Evolutionary conservation across 30 jellyfish, hydroid and myxozoan species (phyloP), one percentile per base, ranked within the genome.

Genomic region (Aurelia coerulea): DNA sequence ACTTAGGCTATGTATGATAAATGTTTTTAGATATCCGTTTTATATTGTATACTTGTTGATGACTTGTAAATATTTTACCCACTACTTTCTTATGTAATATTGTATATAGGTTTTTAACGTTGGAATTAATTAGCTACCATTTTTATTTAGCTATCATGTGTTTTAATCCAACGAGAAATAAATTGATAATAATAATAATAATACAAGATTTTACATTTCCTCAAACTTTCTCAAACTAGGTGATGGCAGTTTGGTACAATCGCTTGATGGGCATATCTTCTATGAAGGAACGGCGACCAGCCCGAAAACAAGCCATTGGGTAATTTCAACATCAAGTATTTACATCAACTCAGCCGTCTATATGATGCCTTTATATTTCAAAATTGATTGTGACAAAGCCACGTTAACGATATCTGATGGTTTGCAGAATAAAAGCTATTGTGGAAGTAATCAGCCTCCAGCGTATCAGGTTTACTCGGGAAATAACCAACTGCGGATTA

Each of bases 231-330:
- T 80, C 19, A 18, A 9, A 46, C 6, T 6, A 92, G 98, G 98
- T 14, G 89, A 74, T 62, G 98, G 98, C 56, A 49, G 79, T 2
- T 56, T 92, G 70, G 32, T 87, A 64, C 87, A 80, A 14, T 62
- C 96, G 5, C 73, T 62, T 5, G 93, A 68, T 64, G 98, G 94
- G 12, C 82, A 64, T 35, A 50, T 87, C 31, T 37, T 79, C 46
- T 78, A 77, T 82, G 66, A 64, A 68, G 83, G 85, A 79, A 51
- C 69, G 35, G 19, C 81, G 33, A 5, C 74, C 19, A 65, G 66
- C 33, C 80, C 96, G 34, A 60, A 68, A 33, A 41, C 78, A 13
- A 87, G 74, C 62, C 96, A 78, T n/a, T 86, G 95, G 95, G 51
- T 86, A 17, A 51, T 86, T 12, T 68, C 95, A 0, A 68, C 95